These are phyloP conservation scores for Protodeltote pygarga DNA, from an alignment of 2,888 invertebrate genomes.

Conservation along the genomic window DNA sequence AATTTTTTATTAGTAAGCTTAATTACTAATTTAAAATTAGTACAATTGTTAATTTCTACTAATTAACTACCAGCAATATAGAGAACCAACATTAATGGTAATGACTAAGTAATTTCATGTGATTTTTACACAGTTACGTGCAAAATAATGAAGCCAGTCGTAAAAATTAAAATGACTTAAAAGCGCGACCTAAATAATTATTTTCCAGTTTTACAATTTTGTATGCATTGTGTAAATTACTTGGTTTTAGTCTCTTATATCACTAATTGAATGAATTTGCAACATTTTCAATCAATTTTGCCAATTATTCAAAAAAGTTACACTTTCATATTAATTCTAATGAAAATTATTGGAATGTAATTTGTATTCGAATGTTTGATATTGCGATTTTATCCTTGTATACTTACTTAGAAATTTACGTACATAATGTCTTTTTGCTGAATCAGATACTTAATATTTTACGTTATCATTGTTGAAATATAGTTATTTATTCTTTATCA, in stretches of 20 bases:
- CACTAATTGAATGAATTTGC: constrained; percentile 38
- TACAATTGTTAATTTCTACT: constrained; percentile 40
- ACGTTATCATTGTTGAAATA: no score
- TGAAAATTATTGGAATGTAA: constrained; percentile 1
- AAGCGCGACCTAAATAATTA: constrained; percentile 30
- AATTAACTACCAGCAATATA: constrained; percentile 51
- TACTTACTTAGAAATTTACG: no score
- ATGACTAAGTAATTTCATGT: constrained; percentile 57
- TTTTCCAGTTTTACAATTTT: constrained; percentile 37
- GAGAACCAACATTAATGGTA: constrained; percentile 49
- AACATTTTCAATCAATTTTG: constrained; percentile 18
- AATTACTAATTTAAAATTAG: constrained; percentile 64
- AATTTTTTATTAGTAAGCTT: constrained; percentile 62
- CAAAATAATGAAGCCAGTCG: constrained; percentile 43
- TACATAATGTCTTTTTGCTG: no score
- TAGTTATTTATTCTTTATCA: no score
- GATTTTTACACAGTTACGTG: constrained; percentile 41
- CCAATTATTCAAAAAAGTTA: constrained; percentile 1
- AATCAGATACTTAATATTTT: no score
- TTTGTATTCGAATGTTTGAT: no score
- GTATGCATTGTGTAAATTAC: constrained; percentile 40
- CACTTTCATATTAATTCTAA: constrained; percentile 5
- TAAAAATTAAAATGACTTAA: constrained; percentile 35
- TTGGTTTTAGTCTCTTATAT: constrained; percentile 35
- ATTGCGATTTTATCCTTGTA: no score